phyloP scores from a whole-genome alignment of 2,113 vertebrate species.

The Junco hyemalis region DNA sequence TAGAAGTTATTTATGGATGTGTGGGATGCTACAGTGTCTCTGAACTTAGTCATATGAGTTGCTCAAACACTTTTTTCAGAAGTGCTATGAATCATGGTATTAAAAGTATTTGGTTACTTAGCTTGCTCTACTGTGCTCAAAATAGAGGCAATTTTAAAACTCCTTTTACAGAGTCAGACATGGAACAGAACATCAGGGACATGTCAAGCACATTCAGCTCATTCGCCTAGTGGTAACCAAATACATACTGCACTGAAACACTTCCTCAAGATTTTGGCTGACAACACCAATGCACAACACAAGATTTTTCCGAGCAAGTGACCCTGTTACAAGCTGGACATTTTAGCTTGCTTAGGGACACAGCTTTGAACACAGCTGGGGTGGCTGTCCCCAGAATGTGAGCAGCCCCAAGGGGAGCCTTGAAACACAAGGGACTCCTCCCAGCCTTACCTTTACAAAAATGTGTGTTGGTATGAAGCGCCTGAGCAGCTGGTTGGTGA shows the following conservation, averaged over 20 bases:
- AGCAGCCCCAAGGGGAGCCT: neutral
- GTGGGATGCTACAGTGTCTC: neutral
- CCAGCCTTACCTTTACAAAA: constrained; percentile 89
- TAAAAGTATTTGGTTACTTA: neutral
- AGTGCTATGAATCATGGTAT: neutral
- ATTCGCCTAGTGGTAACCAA: neutral
- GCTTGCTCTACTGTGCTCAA: neutral
- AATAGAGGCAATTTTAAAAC: neutral
- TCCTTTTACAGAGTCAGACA: neutral
- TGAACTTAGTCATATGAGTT: neutral
- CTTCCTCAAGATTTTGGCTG: neutral
- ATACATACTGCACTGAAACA: neutral
- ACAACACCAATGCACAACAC: neutral
- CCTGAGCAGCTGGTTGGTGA: constrained; percentile 83
- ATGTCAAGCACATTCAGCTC: neutral
- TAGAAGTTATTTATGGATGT: neutral
- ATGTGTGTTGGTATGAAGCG: constrained; percentile 92
- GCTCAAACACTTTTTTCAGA: neutral
- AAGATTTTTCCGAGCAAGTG: neutral
- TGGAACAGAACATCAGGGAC: neutral
- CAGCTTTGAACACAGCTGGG: neutral
- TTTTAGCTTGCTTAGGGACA: neutral
- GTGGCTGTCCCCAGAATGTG: neutral
- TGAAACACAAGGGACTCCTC: neutral
- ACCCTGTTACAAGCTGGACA: neutral